phyloP scores from a whole-genome alignment of 1,140 invertebrate genomes.

The Orchestia grillus region DNA sequence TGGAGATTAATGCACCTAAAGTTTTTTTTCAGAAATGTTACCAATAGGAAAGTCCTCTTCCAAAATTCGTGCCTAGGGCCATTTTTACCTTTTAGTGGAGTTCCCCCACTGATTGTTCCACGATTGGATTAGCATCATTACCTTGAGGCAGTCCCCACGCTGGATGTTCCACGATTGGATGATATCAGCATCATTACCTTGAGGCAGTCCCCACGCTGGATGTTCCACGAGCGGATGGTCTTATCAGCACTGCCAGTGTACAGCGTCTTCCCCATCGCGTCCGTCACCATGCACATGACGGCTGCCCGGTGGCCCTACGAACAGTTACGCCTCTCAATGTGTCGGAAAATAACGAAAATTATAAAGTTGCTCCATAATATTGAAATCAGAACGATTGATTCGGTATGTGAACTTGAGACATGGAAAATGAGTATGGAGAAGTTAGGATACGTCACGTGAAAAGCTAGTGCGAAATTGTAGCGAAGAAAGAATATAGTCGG shows the following conservation, averaged over 20 bases:
- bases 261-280: constrained; percentile 71
- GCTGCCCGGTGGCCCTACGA: constrained; percentile 72
- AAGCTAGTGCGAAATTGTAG: neutral
- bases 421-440: neutral
- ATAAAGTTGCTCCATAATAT: neutral
- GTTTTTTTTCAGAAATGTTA: neutral
- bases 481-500: neutral
- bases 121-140: neutral
- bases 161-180: constrained; percentile 65
- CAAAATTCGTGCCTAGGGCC: too few relatives aligned
- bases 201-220: constrained; percentile 67
- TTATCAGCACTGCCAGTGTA: constrained; percentile 74
- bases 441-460: neutral
- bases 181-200: neutral
- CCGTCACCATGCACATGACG: constrained; percentile 73
- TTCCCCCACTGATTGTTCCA: neutral
- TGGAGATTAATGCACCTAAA: neutral
- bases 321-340: neutral
- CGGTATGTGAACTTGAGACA: neutral
- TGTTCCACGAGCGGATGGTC: constrained; percentile 74
- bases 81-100: too few relatives aligned
- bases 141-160: neutral
- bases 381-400: neutral
- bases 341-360: neutral
- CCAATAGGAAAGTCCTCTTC: too few relatives aligned